Evolutionary conservation across 2,888 invertebrate species (phyloP).

Genomic region (Lapara coniferarum): DNA sequence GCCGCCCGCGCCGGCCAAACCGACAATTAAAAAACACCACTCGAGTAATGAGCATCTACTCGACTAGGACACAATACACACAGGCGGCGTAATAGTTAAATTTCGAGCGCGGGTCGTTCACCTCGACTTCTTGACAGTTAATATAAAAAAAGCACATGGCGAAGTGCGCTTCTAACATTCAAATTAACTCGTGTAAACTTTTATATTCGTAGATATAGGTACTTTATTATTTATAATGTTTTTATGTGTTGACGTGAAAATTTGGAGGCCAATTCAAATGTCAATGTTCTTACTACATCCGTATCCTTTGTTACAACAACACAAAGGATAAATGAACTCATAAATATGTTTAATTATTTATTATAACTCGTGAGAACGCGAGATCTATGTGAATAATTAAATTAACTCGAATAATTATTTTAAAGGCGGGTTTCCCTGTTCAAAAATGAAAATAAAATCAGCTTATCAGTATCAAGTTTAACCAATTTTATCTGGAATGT

Average conservation of each 20-base stretch:
- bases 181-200: constrained; percentile 14
- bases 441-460: no score
- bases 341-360: not conserved
- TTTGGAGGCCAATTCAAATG: not conserved
- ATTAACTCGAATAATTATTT: not conserved
- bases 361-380: not conserved
- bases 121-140: constrained; percentile 39
- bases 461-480: no score
- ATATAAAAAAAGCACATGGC: constrained; percentile 27
- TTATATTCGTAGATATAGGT: not conserved
- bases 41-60: constrained; percentile 39
- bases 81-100: constrained; percentile 53
- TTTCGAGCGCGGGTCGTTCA: constrained; percentile 60
- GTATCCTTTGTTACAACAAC: constrained; percentile 13
- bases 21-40: constrained; percentile 26
- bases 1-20: constrained; percentile 3
- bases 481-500: no score
- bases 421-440: not conserved
- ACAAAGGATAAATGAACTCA: constrained; percentile 6
- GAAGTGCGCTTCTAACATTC: constrained; percentile 9
- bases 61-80: constrained; percentile 45
- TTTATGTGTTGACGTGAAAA: not conserved
- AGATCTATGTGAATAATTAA: not conserved
- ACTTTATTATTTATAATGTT: not conserved
- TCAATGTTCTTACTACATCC: constrained; percentile 3